These are phyloP conservation scores for Eurystomus gularis DNA, from an alignment of 2,113 vertebrate species.

Conservation along the genomic window DNA sequence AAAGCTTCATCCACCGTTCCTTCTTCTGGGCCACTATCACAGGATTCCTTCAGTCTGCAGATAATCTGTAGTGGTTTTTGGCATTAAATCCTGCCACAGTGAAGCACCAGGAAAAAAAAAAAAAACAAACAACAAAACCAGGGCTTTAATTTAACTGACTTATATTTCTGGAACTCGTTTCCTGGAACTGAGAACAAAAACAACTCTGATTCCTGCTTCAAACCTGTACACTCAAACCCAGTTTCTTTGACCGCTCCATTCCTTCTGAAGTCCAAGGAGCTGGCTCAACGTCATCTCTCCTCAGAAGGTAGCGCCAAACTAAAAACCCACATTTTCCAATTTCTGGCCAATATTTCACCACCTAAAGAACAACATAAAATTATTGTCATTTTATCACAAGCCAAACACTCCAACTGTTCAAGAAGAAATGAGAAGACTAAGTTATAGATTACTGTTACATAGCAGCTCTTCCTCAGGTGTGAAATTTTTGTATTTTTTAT, in stretches of 20 bases:
- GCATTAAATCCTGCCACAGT: background rate
- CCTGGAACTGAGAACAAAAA: background rate
- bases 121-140: no score
- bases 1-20: background rate
- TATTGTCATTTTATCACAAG: background rate
- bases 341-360: constrained; percentile 99
- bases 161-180: background rate
- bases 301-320: constrained; percentile 95
- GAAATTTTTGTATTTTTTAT: background rate
- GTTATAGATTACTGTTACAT: background rate
- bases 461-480: background rate
- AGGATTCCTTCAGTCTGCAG: background rate
- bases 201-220: background rate
- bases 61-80: background rate
- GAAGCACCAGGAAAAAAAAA: background rate
- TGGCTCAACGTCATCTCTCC: constrained; percentile 94
- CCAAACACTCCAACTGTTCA: background rate
- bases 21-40: background rate
- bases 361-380: constrained; percentile 75
- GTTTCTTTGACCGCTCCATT: constrained; percentile 89
- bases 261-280: constrained; percentile 97
- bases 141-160: background rate
- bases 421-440: background rate
- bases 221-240: constrained; percentile 92
- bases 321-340: constrained; percentile 97